Percentiles rank a stretch among this genome's conserved stretches.
phyloP scores from a whole-genome alignment of 2,797 vertebrate species.

The Crocodylus rhombifer region DNA sequence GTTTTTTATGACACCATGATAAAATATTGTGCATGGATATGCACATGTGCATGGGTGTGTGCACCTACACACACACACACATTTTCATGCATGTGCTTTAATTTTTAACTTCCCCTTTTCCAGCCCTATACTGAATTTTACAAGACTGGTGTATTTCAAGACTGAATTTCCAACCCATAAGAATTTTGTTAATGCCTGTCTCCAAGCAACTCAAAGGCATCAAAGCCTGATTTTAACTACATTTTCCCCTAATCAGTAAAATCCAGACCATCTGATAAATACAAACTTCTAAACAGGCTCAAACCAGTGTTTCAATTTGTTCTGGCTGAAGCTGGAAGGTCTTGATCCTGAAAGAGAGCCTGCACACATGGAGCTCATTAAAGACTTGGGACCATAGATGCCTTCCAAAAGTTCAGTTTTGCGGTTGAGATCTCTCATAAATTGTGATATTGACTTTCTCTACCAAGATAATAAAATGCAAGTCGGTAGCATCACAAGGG shows the following conservation, averaged over 20 bases:
- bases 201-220: background rate
- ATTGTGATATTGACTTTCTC: rapidly evolving
- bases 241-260: background rate
- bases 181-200: constrained; percentile 45
- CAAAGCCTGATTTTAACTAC: constrained; percentile 35
- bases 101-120: background rate
- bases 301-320: background rate
- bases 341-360: background rate
- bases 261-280: background rate
- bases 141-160: background rate
- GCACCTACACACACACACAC: too few species aligned
- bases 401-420: background rate
- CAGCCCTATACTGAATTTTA: constrained; percentile 32
- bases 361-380: background rate
- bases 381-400: background rate
- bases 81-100: background rate
- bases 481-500: rapidly evolving
- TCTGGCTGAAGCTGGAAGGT: rapidly evolving
- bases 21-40: rapidly evolving
- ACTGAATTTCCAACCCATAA: constrained; percentile 50
- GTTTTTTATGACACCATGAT: background rate
- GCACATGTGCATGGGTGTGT: background rate
- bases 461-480: rapidly evolving
- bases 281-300: background rate
- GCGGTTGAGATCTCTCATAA: too few species aligned